Base-by-base conservation (phyloP, 2,113 vertebrate genomes). In the Engystomops pustulosus region DNA sequence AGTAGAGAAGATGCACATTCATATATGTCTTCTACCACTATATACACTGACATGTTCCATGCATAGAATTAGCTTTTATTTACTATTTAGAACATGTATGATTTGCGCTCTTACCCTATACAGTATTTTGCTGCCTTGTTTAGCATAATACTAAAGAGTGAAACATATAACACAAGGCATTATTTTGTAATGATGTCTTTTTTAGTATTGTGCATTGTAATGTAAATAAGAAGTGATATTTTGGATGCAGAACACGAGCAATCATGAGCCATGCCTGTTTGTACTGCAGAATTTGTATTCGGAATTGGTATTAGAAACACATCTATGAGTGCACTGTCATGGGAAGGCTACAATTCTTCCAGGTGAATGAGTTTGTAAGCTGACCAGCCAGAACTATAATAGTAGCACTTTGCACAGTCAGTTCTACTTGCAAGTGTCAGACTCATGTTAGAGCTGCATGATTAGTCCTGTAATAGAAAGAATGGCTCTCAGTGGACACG, bases 351-450 rank as follows among this genome's bases (percentile, higher is more conserved):
- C 47, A 55, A 15, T 55, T 34, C 17, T 36, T 6, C 70, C 44
- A 27, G 25, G 41, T 4, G 70, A 25, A 58, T 38, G 58, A 60
- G 38, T 18, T 45, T 38, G 20, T 41, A 12, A 53, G 11, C 58
- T 69, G 30, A 30, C 62, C 44, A 30, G 58, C n/a, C 10, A 23
- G 41, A 27, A 45, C 20, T 23, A 17, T 81, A 68, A n/a, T 34
- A 81, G 65, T 70, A 47, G 18, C 65, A 80, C 78, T 65, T 47
- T 62, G 53, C 76, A 79, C 76, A 62, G 76, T 53, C 36, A 79
- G 23, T 27, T 65, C 55, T 65, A 49, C 38, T 80, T 34, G 18
- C 44, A 49, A 80, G 44, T 32, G 78, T 80, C 44, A 80, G 27
- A 15, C 25, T 17, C 45, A 23, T 36, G 65, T 51, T 51, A 36